A percentile compares a stretch with the other conserved stretches of the same genome.
These are phyloP conservation scores for Macrocentrus cingulum DNA, from an alignment of 1,140 invertebrate genomes.

Conservation along the genomic window DNA sequence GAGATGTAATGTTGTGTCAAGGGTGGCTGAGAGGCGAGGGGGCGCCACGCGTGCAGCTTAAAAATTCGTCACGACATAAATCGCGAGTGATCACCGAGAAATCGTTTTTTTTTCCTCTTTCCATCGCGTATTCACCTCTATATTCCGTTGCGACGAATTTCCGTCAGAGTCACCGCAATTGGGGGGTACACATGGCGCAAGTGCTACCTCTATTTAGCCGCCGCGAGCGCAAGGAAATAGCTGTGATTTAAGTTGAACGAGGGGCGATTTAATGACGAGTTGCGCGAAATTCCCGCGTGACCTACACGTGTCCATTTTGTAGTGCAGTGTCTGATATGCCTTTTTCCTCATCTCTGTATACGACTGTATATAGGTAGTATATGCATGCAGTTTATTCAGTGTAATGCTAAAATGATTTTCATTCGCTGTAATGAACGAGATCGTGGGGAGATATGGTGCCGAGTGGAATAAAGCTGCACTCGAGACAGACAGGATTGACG, in stretches of 20 bases:
- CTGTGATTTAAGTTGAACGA: slow-evolving; percentile 22
- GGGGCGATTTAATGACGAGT: slow-evolving; percentile 46
- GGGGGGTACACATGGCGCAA: not conserved
- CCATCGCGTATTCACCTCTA: not conserved
- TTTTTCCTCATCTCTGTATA: not conserved
- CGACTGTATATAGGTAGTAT: too few relatives aligned
- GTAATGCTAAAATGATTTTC: not conserved
- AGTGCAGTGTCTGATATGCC: not conserved
- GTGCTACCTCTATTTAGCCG: not conserved
- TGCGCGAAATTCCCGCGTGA: slow-evolving; percentile 41
- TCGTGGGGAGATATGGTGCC: not conserved
- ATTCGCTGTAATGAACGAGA: not conserved
- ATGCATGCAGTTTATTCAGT: not conserved
- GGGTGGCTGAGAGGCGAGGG: not conserved
- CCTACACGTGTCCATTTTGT: slow-evolving; percentile 17
- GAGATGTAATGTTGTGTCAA: not conserved
- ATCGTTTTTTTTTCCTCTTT: slow-evolving; percentile 36
- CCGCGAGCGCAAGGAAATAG: not conserved
- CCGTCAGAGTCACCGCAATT: too few relatives aligned
- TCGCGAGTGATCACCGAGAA: slow-evolving; percentile 48
- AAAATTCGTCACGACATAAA: slow-evolving; percentile 50
- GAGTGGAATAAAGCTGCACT: slow-evolving; percentile 10
- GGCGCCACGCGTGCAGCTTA: not conserved
- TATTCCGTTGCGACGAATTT: slow-evolving; percentile 9
- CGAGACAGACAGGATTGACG: slow-evolving; percentile 21